Percentiles rank a stretch among this genome's conserved stretches.
Conservation (phyloP, 2,888 invertebrate species). For the Nemoura dubitans region DNA sequence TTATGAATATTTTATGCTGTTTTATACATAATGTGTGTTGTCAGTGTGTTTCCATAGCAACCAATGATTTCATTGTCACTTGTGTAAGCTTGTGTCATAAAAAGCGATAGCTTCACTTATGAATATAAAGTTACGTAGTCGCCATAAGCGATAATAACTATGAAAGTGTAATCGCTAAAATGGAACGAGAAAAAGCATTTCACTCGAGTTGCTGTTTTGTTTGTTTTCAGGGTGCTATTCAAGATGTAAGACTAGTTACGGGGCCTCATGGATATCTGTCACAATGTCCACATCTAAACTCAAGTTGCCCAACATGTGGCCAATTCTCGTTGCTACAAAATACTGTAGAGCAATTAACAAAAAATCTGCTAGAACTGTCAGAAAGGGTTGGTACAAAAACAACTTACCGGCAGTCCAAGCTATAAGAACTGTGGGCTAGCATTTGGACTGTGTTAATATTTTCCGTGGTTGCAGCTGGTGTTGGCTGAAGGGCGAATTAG, state of each 20-base stretch:
- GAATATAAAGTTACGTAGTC: not conserved
- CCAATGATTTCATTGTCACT: conserved; percentile 22
- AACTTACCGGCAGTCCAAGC: not conserved
- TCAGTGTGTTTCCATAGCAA: not conserved
- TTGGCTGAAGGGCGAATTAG: conserved; percentile 81
- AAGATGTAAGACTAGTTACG: conserved; percentile 86
- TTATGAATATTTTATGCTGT: conserved; percentile 25
- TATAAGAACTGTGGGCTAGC: not conserved
- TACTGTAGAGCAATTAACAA: conserved; percentile 81
- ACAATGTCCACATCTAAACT: conserved; percentile 86
- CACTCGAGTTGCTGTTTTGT: not conserved
- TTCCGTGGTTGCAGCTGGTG: conserved; percentile 69
- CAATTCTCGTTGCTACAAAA: conserved; percentile 86
- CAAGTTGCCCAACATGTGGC: conserved; percentile 90
- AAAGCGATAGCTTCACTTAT: not conserved
- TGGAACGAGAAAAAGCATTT: not conserved
- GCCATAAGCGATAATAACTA: not conserved
- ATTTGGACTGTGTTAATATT: not conserved
- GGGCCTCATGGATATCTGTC: conserved; percentile 86
- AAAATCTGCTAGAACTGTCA: conserved; percentile 82
- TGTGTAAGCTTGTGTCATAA: not conserved
- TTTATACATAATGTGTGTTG: conserved; percentile 1
- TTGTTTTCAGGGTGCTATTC: conserved; percentile 78
- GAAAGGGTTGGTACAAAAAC: conserved; percentile 74
- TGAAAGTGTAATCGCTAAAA: not conserved